Base-by-base conservation (phyloP, 2,113 vertebrate species). In the Benitochromis conjunctus region DNA sequence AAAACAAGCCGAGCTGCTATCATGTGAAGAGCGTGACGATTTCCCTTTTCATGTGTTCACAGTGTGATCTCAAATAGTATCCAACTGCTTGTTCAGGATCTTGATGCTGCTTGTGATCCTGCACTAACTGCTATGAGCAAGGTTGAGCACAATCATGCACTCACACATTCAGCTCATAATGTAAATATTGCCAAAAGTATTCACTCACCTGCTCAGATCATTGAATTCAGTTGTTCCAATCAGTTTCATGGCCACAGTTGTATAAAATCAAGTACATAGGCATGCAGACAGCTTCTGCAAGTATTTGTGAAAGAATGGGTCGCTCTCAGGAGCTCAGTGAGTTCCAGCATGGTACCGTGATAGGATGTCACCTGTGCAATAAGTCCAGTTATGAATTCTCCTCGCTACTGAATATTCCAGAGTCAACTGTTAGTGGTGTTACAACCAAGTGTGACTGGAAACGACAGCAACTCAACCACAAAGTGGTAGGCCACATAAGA, bases 21-120 rank as follows among this genome's bases (percentile, higher is more conserved):
- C 16, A 54, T 55, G 26, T 71, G 16, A 51, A 14, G 31, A 51
- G 14, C 12, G 3, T 71, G 6, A 55, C 57, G 3, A 6, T 66
- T 13, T 82, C 1, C 7, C 1, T 18, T 54, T 66, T 80, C 46
- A 10, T 85, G 21, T 92, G 78, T 93, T 62, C 14, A 95, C 95
- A 99, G 99, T 1, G 99, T 99, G 83, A 99, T 99, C 92, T 99
- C 99, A 53, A 99, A 98, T 95, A 99, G 99, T 88, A 99, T 99
- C 84, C 98, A 99, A 95, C 95, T 99, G 53, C 94, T 99, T 66
- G 99, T 99, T 89, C 99, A 99, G 94, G 99, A 99, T 93, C 96
- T 99, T 38, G 99, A 99, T 62, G 97, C 97, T 4, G 98, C 99
- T 86, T 99, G 99, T 31, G 99, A 99, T 91, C 99, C 99, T 29